phyloP scores from a whole-genome alignment of 2,113 vertebrate species.

The Copsychus sechellarum region DNA sequence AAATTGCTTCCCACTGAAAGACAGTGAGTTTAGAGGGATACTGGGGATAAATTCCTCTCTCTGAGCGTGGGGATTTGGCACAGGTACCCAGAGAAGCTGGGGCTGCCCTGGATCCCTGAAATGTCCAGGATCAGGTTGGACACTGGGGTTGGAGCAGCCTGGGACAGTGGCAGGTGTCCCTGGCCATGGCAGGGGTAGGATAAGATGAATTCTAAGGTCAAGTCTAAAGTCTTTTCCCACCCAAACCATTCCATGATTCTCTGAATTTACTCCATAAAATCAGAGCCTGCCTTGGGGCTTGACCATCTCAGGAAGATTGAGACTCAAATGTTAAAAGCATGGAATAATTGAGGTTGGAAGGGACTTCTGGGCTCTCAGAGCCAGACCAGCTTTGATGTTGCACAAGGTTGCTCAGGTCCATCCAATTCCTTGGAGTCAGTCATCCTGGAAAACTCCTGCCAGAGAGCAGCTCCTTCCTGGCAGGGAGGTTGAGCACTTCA shows the following conservation, averaged over 20 bases:
- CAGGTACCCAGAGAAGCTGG: neutral
- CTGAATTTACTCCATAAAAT: neutral
- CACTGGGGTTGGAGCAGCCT: fast-evolving
- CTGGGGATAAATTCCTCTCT: neutral
- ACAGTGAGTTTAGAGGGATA: neutral
- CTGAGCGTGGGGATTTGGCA: neutral
- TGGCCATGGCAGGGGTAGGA: neutral
- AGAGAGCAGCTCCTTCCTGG: neutral
- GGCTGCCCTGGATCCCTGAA: neutral
- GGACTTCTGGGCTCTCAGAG: neutral
- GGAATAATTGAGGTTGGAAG: neutral
- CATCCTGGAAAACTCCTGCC: neutral
- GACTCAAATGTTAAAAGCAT: neutral
- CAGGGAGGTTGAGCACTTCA: neutral
- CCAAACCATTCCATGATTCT: neutral
- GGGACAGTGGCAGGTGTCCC: neutral
- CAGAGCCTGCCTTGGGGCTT: neutral
- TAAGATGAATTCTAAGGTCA: too few species aligned
- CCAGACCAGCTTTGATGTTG: neutral
- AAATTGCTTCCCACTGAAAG: neutral
- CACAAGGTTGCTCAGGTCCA: neutral
- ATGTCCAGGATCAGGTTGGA: neutral
- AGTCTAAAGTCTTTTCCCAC: neutral
- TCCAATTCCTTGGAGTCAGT: neutral
- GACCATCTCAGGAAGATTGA: neutral